Evolutionary conservation across 1,140 invertebrate species (phyloP), one percentile per base, ranked within the genome.

Genomic region (Panagrolaimus sp.): DNA sequence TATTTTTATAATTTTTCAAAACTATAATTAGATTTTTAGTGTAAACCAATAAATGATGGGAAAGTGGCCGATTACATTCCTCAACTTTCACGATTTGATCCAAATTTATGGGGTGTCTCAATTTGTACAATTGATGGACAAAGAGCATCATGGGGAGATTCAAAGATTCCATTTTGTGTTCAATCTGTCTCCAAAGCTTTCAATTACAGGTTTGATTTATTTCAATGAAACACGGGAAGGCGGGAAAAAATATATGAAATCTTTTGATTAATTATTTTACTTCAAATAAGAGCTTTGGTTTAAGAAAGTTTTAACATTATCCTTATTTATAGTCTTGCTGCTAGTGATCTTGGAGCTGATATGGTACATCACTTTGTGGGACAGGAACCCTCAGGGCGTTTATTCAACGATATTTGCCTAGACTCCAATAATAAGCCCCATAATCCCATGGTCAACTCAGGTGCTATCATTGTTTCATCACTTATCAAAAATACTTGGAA

Each of bases 401-500:
- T 94, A 84, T 98, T 98, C 84, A 98, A 98, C 84, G 93, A 94
- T 85, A 89, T 98, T 43, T 89, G 94, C 65, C 87, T 98, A 63
- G 93, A 97, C 88, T 88, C 55, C 12, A 74, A 72, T 58, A 64
- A 72, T 75, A 52, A 46, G 38, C 94, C 94, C 0, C 94, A 98
- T 84, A 97, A 97, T 86, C 94, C 94, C 1, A 94, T 97, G 93
- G 93, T 97, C 43, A 97, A 97, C 85, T 91, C 94, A n/a, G 94
- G 94, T 9, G 93, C 94, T 21, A 96, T 97, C 77, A 85, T 96
- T 46, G 88, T 94, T 12, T 70, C 73, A 28, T 80, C 76, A 10
- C 58, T 79, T 14, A 78, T 79, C 21, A 79, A 80, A 28, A 68
- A 55, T 17, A 67, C 62, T n/a, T 38, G 63, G n/a, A 71, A 68